phyloP scores from a whole-genome alignment of 2,113 vertebrate species.

The Mystacornis crossleyi region DNA sequence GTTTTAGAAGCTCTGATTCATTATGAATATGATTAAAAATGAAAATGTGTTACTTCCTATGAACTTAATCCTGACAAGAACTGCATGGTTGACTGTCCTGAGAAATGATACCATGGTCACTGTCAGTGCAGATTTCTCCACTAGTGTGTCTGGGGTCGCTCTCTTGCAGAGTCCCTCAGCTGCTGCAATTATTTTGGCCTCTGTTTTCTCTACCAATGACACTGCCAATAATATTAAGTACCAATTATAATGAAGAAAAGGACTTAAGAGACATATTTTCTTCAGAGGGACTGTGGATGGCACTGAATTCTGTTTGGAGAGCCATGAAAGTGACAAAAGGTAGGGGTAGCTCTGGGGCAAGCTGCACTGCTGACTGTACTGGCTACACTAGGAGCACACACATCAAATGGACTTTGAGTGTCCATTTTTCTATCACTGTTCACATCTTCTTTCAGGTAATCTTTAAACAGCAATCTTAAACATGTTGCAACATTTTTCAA shows the following conservation, averaged over 20 bases:
- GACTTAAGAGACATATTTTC: background rate
- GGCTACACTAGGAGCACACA: background rate
- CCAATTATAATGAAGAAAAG: background rate
- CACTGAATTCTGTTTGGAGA: background rate
- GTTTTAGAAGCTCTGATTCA: background rate
- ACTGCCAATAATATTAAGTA: background rate
- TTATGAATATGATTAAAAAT: background rate
- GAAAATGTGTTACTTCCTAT: background rate
- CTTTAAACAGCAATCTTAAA: background rate
- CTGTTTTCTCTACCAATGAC: background rate
- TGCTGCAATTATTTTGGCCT: background rate
- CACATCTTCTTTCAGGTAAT: background rate
- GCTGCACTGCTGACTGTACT: background rate
- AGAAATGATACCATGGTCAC: background rate
- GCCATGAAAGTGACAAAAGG: background rate
- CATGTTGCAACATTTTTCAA: background rate
- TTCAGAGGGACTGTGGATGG: background rate
- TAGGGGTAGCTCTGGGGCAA: background rate
- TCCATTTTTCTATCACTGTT: background rate
- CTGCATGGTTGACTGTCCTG: background rate
- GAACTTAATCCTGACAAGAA: background rate
- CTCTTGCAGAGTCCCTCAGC: background rate
- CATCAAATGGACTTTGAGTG: background rate
- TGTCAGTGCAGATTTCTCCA: background rate
- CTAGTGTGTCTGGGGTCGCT: fast-evolving